Base-by-base conservation (phyloP, 2,113 vertebrate genomes). In the Salvator merianae region DNA sequence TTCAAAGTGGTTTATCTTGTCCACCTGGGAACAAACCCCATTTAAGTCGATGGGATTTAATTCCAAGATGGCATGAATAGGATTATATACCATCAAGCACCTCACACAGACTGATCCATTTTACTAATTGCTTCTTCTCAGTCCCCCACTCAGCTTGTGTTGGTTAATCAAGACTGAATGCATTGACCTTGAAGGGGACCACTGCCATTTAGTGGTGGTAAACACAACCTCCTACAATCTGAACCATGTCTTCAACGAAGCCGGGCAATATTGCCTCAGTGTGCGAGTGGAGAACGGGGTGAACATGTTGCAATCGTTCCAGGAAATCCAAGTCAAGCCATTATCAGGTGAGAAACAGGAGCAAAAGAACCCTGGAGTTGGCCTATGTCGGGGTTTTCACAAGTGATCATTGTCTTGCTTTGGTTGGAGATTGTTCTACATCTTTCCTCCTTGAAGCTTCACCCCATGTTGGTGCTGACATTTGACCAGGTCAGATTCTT, bases 161-260 rank as follows among this genome's bases (percentile, higher is more conserved):
- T 99, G 98, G 98, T 94, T 94, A 3, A 95, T 99, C 77, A 96
- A 97, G 87, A 55, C 94, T 0, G 94, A 97, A 71, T 99, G 98
- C 59, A 77, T 94, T 8, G 93, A 93, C 0, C 94, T 97, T 1
- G 63, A 82, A 53, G 90, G 83, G 3, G 92, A 89, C 0, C 94
- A 95, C 34, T 99, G 98, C 94, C 96, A 96, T 1, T 92, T 96
- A 1, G 94, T 96, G 90, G 92, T 90, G 9, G 79, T 98, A 84
- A 93, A 95, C 0, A 92, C 91, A 18, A 97, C 97, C 5, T 94
- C 87, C 8, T 96, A 97, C 93, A 94, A 90, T 5, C 93, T 99
- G 90, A 97, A 95, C 89, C 95, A 97, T 86, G 95, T 89, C 85
- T 98, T 98, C 94, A 91, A 88, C 30, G 90, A 94, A 0, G 88